Conservation (phyloP, 2,113 vertebrate genomes). For the Promerops cafer region DNA sequence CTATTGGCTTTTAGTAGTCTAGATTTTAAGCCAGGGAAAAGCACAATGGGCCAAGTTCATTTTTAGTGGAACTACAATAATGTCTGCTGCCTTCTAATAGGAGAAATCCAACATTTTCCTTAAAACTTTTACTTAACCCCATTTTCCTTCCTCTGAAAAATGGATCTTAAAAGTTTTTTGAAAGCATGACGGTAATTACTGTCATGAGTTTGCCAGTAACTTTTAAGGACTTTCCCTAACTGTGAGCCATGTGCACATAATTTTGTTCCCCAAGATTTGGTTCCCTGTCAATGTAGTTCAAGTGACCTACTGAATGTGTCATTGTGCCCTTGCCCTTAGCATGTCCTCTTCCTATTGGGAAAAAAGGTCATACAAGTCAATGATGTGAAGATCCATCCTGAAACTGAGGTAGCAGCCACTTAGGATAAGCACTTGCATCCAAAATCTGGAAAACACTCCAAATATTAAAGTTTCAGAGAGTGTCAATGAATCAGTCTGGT, state of each 20-base stretch:
- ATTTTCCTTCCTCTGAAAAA: background rate
- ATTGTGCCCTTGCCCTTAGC: background rate
- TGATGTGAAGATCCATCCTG: background rate
- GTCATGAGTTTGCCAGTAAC: background rate
- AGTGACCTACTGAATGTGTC: background rate
- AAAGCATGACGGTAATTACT: background rate
- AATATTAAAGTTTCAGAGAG: background rate
- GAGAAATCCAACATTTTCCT: background rate
- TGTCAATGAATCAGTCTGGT: background rate
- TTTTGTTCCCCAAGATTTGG: background rate
- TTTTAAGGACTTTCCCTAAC: background rate
- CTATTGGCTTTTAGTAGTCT: background rate
- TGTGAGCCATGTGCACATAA: background rate
- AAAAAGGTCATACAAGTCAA: background rate
- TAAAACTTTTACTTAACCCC: background rate
- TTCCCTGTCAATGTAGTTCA: rapidly evolving
- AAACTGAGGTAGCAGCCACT: background rate
- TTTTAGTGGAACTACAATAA: background rate
- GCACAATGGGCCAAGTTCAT: background rate
- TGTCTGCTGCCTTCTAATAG: background rate
- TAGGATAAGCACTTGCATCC: background rate
- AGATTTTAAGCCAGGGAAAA: background rate
- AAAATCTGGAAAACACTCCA: background rate
- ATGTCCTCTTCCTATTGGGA: rapidly evolving
- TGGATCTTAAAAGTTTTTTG: background rate